Evolutionary conservation across 2,113 vertebrate species (phyloP).

Genomic region (Coracopsis vasa): DNA sequence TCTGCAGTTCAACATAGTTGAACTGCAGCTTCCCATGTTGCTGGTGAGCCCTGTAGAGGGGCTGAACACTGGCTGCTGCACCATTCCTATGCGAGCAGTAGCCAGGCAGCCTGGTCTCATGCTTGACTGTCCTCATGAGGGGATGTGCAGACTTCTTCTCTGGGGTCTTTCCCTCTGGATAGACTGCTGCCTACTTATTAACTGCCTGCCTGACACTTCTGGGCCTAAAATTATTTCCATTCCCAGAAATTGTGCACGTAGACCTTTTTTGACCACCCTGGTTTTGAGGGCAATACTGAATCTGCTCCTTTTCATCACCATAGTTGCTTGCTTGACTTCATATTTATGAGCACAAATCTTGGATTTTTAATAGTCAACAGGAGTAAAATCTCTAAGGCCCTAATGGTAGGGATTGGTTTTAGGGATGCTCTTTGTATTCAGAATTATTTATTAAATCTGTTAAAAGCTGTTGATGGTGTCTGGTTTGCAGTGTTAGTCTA

Average conservation of each 20-base stretch:
- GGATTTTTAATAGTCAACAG: not conserved
- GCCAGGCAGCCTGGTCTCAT: not conserved
- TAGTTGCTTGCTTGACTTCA: not conserved
- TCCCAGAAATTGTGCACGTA: not conserved
- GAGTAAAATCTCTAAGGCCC: not conserved
- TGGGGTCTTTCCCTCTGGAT: not conserved
- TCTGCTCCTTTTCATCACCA: not conserved
- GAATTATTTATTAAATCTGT: not conserved
- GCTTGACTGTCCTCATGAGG: not conserved
- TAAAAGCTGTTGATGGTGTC: not conserved
- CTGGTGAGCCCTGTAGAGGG: not conserved
- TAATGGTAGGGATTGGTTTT: not conserved
- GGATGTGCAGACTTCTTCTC: not conserved
- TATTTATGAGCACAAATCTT: not conserved
- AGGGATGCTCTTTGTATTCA: not conserved
- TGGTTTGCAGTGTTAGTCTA: not conserved
- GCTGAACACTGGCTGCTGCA: fast-evolving
- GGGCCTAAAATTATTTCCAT: not conserved
- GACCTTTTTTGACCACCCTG: not conserved
- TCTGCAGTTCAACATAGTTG: not conserved
- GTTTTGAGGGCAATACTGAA: not conserved
- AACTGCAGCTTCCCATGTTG: not conserved
- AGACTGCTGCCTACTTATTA: not conserved
- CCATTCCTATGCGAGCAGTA: fast-evolving
- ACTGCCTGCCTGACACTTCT: not conserved